Conservation (phyloP, 2,888 invertebrate genomes). For the Anorthoa munda region DNA sequence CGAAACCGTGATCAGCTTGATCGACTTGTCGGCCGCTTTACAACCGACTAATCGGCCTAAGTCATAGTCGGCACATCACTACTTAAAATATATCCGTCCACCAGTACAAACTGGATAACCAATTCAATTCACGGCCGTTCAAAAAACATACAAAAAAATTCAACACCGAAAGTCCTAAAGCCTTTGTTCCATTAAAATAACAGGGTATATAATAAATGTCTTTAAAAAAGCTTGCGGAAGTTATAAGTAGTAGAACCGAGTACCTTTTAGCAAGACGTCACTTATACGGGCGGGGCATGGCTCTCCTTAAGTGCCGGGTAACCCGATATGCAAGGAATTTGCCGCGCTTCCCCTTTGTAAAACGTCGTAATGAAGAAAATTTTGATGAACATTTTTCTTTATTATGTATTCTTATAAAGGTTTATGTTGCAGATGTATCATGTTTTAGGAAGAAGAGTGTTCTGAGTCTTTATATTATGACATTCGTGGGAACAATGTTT, state of each 20-base stretch:
- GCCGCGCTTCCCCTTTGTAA: conserved; percentile 54
- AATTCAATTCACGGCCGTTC: rapidly evolving
- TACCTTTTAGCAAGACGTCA: conserved; percentile 64
- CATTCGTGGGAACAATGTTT: neutral
- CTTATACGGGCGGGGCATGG: conserved; percentile 62
- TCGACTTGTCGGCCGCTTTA: no score
- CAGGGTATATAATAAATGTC: conserved; percentile 46
- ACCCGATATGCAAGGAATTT: conserved; percentile 65
- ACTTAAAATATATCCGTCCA: no score
- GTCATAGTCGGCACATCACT: no score
- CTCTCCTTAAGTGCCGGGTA: conserved; percentile 72
- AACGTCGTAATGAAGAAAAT: conserved; percentile 52
- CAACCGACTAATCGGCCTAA: no score
- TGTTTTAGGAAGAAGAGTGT: neutral
- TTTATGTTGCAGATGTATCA: conserved; percentile 14
- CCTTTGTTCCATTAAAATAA: conserved; percentile 49
- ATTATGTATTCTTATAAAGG: conserved; percentile 22
- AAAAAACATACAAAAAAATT: conserved; percentile 15
- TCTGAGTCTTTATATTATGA: neutral
- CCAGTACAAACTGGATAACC: no score
- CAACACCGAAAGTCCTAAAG: conserved; percentile 16
- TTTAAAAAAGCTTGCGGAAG: conserved; percentile 57
- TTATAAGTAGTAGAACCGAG: conserved; percentile 58
- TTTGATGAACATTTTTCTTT: conserved; percentile 49
- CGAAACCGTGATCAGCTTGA: no score